phyloP scores from a whole-genome alignment of 2,113 vertebrate genomes.

The Chionomys nivalis region DNA sequence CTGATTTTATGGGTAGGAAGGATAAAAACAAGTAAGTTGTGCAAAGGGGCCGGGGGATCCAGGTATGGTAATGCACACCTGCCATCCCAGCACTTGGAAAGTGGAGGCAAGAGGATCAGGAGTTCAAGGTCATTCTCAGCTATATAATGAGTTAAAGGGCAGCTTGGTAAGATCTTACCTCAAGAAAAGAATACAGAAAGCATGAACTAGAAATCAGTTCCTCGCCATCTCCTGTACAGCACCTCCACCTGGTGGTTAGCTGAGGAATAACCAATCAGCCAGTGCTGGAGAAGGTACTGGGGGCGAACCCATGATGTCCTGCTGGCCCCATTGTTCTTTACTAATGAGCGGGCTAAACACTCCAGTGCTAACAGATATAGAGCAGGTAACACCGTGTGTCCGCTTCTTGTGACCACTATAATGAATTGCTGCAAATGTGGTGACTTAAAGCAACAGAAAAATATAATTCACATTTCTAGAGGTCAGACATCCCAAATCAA shows the following conservation, averaged over 20 bases:
- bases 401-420: background rate
- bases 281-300: background rate
- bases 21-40: background rate
- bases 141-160: background rate
- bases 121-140: background rate
- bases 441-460: background rate
- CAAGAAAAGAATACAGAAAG: background rate
- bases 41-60: background rate
- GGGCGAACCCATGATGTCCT: background rate
- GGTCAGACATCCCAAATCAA: background rate
- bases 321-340: background rate
- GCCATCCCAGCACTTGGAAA: background rate
- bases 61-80: background rate
- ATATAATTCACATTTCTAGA: constrained; percentile 6
- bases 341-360: background rate
- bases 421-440: background rate
- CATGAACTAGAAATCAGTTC: background rate
- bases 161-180: background rate
- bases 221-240: background rate
- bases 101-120: background rate
- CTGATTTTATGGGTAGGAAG: background rate
- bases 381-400: background rate
- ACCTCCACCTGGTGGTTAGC: constrained; percentile 42
- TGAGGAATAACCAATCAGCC: background rate
- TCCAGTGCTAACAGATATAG: background rate